A percentile compares a stretch with the other conserved stretches of the same genome.
These are phyloP conservation scores for Crotalus tigris DNA, from an alignment of 2,113 vertebrate species.

Conservation along the genomic window DNA sequence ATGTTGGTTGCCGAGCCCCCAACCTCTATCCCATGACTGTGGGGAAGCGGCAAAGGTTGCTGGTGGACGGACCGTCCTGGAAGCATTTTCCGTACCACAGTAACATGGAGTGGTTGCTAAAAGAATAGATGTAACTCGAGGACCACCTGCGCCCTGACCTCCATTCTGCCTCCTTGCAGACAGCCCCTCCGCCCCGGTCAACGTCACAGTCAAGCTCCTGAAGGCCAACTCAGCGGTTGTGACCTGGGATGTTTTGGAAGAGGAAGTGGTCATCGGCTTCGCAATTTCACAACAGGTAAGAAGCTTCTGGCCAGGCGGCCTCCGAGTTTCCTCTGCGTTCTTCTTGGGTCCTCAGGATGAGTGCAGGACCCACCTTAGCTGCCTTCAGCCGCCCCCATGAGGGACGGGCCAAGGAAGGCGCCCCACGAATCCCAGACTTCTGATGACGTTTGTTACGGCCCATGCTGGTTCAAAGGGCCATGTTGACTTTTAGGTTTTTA, in stretches of 20 bases:
- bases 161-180: conserved; percentile 73
- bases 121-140: neutral
- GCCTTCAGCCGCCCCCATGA: neutral
- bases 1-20: no score
- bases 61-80: neutral
- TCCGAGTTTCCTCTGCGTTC: accelerated
- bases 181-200: conserved; percentile 89
- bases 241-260: conserved; percentile 93
- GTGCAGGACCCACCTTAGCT: neutral
- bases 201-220: conserved; percentile 91
- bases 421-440: neutral
- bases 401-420: neutral
- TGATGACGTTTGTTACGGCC: neutral
- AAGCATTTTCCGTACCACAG: neutral
- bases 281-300: conserved; percentile 95
- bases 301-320: conserved; percentile 7
- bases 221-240: conserved; percentile 92
- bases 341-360: neutral
- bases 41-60: neutral
- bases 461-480: neutral
- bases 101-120: neutral
- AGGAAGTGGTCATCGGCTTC: conserved; percentile 94
- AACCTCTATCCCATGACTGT: neutral
- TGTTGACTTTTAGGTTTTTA: neutral
- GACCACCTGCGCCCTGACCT: neutral